Percentiles rank a stretch among this genome's conserved stretches.
Conservation (phyloP, 1,140 invertebrate genomes). For the Sesamia nonagrioides region DNA sequence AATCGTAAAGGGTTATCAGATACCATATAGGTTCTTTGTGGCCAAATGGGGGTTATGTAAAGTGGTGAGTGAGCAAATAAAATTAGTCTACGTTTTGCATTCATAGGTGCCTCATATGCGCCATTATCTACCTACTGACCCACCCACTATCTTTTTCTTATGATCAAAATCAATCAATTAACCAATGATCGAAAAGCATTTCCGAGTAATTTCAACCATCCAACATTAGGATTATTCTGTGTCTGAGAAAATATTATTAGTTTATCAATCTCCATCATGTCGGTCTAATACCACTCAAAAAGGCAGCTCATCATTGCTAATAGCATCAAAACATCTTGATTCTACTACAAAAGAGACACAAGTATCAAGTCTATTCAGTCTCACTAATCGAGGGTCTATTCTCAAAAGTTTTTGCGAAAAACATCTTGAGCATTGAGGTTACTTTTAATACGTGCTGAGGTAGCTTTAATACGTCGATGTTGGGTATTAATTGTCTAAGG, state of each 20-base stretch:
- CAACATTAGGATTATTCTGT: background rate
- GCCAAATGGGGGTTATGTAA: background rate
- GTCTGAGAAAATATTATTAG: background rate
- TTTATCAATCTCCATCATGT: background rate
- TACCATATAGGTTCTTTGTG: slow-evolving; percentile 2
- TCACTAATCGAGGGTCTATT: slow-evolving; percentile 49
- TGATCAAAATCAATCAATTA: no score
- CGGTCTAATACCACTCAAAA: background rate
- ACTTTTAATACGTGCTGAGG: slow-evolving; percentile 55
- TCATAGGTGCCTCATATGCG: background rate
- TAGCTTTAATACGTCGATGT: slow-evolving; percentile 61
- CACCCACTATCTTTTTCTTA: no score
- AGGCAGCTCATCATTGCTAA: slow-evolving; percentile 51
- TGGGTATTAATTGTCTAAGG: slow-evolving; percentile 79
- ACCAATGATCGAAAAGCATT: no score
- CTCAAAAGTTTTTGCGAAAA: slow-evolving; percentile 54
- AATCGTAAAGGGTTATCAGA: slow-evolving; percentile 10
- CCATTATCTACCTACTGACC: no score
- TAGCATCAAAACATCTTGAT: slow-evolving; percentile 73
- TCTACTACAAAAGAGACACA: slow-evolving; percentile 33
- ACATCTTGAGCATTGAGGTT: slow-evolving; percentile 71
- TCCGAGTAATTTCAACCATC: no score
- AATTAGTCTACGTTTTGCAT: background rate
- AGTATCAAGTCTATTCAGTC: slow-evolving; percentile 41
- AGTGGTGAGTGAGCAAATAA: background rate